Evolutionary conservation across 2,888 invertebrate genomes (phyloP).

Genomic region (Crossocerus cetratus): DNA sequence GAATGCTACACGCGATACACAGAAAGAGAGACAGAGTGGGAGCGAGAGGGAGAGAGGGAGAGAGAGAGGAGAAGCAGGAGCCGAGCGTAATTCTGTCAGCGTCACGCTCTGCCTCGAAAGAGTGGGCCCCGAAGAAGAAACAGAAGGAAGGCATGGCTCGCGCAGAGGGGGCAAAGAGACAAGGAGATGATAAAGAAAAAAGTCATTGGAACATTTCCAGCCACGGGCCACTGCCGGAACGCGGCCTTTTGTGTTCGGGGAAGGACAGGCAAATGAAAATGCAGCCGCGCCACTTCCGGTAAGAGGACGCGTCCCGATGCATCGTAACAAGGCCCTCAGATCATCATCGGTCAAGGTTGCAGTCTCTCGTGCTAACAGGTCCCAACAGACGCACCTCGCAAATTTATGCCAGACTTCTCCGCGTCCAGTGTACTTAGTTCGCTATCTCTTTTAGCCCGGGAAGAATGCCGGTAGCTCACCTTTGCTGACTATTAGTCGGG

Average conservation of each 20-base stretch:
- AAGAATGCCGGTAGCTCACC: too few species aligned
- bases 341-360: constrained; percentile 59
- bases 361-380: constrained; percentile 43
- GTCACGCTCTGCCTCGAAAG: constrained; percentile 52
- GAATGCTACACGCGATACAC: neutral
- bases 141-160: neutral
- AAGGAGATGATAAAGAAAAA: constrained; percentile 23
- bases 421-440: neutral
- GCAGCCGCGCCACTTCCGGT: too few species aligned
- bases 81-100: constrained; percentile 71
- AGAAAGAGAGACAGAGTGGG: neutral
- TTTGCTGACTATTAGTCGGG: too few species aligned
- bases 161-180: neutral
- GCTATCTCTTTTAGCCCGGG: too few species aligned
- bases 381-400: constrained; percentile 36
- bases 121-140: constrained; percentile 12
- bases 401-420: constrained; percentile 47
- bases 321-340: constrained; percentile 43
- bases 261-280: too few species aligned
- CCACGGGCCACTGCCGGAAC: constrained; percentile 15
- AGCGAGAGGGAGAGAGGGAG: constrained; percentile 9
- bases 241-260: constrained; percentile 6
- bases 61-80: constrained; percentile 48
- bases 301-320: constrained; percentile 19
- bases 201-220: constrained; percentile 51